Conservation (phyloP, 2,888 invertebrate species). For the Melieria picta region DNA sequence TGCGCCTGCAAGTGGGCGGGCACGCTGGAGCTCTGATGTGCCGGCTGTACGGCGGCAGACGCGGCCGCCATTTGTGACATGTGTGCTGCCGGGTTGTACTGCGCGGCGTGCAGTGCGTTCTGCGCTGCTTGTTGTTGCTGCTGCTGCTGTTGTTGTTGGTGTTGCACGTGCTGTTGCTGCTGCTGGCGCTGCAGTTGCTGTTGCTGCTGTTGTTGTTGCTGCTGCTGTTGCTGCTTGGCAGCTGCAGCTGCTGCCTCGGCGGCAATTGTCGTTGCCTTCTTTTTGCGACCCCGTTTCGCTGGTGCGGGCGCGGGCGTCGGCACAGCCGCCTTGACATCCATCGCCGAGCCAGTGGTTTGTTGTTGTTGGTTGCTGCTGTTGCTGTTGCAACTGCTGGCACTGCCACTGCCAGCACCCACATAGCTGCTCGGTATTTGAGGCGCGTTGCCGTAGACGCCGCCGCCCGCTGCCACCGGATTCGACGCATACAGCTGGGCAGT, state of each 20-base stretch:
- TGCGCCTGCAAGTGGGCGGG: constrained; percentile 55
- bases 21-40: constrained; percentile 54
- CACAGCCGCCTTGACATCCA: constrained; percentile 32
- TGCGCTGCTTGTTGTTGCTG: constrained; percentile 33
- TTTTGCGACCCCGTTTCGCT: constrained; percentile 58
- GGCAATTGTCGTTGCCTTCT: constrained; percentile 56
- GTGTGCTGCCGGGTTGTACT: constrained; percentile 46
- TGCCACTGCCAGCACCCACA: constrained; percentile 34
- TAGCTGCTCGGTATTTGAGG: constrained; percentile 51
- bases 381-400: constrained; percentile 32
- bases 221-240: constrained; percentile 45
- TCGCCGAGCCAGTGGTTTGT: constrained; percentile 31
- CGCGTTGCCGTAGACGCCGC: constrained; percentile 52
- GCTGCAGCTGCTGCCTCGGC: constrained; percentile 52
- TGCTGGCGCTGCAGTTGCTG: constrained; percentile 45
- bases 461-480: constrained; percentile 32
- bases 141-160: constrained; percentile 46
- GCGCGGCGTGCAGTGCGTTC: constrained; percentile 42
- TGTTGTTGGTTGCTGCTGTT: constrained; percentile 43
- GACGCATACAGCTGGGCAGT: constrained; percentile 44
- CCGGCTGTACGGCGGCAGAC: constrained; percentile 45
- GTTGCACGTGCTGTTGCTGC: constrained; percentile 46
- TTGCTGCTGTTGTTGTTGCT: constrained; percentile 49
- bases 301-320: constrained; percentile 44
- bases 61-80: constrained; percentile 49